Evolutionary conservation across 2,797 vertebrate genomes (phyloP).

Genomic region (Scolopax rusticola): DNA sequence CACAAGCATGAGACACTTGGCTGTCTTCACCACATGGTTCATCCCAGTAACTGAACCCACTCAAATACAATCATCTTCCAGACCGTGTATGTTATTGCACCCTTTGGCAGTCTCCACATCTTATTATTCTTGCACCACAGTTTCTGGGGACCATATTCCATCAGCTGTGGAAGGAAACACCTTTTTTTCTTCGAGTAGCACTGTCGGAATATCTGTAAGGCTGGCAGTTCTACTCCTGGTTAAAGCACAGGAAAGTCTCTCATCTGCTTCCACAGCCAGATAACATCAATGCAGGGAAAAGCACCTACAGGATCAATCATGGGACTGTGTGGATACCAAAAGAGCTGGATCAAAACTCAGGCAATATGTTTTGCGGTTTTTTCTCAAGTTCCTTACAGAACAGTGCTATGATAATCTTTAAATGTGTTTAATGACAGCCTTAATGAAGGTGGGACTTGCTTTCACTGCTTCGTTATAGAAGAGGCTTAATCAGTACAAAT

Average conservation of each 20-base stretch:
- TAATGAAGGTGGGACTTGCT: background rate
- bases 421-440: background rate
- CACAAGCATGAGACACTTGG: background rate
- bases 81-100: background rate
- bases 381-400: background rate
- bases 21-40: background rate
- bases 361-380: accelerated
- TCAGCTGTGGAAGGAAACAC: background rate
- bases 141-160: background rate
- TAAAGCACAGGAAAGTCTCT: background rate
- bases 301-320: background rate
- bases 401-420: background rate
- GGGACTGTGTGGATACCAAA: accelerated
- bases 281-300: background rate
- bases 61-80: background rate
- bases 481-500: background rate
- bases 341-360: background rate
- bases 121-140: background rate
- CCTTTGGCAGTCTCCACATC: background rate
- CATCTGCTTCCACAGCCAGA: background rate
- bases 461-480: background rate
- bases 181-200: background rate
- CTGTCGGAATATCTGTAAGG: background rate
- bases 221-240: background rate
- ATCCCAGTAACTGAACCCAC: background rate